These are phyloP conservation scores for Pelodytes ibericus DNA, from an alignment of 2,797 vertebrate species.

Conservation along the genomic window DNA sequence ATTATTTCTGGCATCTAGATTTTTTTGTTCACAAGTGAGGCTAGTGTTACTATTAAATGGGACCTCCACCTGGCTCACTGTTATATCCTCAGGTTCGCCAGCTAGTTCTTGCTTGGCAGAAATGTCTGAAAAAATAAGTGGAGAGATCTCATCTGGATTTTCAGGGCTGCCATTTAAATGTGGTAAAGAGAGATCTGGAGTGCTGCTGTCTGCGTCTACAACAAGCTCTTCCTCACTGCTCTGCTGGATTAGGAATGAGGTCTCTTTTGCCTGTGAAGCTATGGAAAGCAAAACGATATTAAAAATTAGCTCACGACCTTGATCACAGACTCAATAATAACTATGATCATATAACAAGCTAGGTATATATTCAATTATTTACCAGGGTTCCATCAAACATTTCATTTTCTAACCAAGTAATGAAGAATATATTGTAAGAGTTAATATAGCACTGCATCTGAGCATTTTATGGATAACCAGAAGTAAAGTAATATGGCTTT, in stretches of 20 bases:
- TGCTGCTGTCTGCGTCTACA: slow-evolving; percentile 30
- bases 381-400: no score
- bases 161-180: background rate
- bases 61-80: background rate
- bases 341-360: no score
- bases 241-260: background rate
- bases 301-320: background rate
- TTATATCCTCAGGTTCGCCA: background rate
- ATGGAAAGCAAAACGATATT: background rate
- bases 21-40: background rate
- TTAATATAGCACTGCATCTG: no score
- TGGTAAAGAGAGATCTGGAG: slow-evolving; percentile 11
- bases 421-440: no score
- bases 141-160: background rate
- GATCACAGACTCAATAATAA: background rate
- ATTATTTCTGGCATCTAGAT: background rate
- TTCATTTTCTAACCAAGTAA: no score
- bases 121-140: background rate
- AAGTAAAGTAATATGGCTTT: no score
- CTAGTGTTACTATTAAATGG: background rate
- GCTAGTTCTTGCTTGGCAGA: background rate
- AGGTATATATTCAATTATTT: no score
- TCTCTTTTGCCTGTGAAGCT: slow-evolving; percentile 16
- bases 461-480: no score
- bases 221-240: background rate